phyloP scores from a whole-genome alignment of 2,888 invertebrate species.

The Aradus depressus region DNA sequence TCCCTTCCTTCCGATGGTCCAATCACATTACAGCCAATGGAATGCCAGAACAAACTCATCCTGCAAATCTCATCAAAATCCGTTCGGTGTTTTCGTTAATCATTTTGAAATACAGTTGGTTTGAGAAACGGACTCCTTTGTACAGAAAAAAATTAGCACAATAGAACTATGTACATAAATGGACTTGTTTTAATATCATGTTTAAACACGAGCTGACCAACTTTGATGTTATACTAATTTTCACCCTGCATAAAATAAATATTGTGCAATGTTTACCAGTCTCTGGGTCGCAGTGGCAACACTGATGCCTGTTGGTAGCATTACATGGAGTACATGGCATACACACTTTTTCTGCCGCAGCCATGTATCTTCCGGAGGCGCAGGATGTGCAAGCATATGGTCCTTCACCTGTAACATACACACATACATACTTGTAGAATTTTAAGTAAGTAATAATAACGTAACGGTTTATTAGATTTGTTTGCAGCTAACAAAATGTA shows the following conservation, averaged over 20 bases:
- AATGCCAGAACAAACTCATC: too few species aligned
- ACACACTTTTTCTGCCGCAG: conserved; percentile 54
- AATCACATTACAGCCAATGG: too few species aligned
- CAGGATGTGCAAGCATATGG: conserved; percentile 64
- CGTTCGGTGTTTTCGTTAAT: too few species aligned
- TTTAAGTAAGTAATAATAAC: not conserved
- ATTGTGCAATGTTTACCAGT: conserved; percentile 42
- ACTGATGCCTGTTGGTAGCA: conserved; percentile 43
- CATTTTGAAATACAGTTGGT: too few species aligned
- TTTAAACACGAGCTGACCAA: too few species aligned
- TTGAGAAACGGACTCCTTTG: too few species aligned
- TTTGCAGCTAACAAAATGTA: too few species aligned
- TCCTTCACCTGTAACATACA: conserved; percentile 47
- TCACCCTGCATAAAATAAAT: not conserved
- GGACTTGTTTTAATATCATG: too few species aligned
- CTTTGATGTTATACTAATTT: not conserved
- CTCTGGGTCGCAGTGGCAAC: conserved; percentile 58
- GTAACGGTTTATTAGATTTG: not conserved
- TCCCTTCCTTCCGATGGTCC: too few species aligned
- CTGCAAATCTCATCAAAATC: too few species aligned
- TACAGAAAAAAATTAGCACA: not conserved
- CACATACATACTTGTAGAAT: conserved; percentile 1
- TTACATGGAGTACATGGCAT: conserved; percentile 61
- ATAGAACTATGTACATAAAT: not conserved
- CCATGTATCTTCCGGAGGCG: conserved; percentile 60